Evolutionary conservation across 2,113 vertebrate species (phyloP), one percentile per base, ranked within the genome.

Genomic region (Ceuthmochares aereus): DNA sequence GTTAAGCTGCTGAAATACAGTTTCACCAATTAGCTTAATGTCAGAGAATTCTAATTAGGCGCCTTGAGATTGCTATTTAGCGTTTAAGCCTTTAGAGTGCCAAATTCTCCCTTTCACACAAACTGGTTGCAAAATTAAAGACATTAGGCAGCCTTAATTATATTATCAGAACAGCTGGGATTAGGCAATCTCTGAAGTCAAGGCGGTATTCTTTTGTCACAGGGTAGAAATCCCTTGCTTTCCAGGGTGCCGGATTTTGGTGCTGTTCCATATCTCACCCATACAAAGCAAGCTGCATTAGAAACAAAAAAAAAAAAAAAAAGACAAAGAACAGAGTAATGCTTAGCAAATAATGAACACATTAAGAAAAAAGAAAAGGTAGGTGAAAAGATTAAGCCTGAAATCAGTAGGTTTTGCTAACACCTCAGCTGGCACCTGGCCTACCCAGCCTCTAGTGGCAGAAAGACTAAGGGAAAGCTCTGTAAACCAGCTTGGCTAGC

Each of bases 161-260:
- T 99, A 99, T 99, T 99, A 99, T 99, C 99, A 99, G 99, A 99
- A 99, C 98, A 97, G 98, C 98, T 97, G 98, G 99, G 99, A 99
- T 99, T 99, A 99, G 98, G 98, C 99, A 99, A 99, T 99, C 99
- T 98, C 99, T 99, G 98, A 98, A 99, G 99, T 99, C 99, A 99
- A 99, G 98, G 98, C 98, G 97, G 98, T 98, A 97, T 98, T 99
- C 99, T 99, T 99, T 99, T 99, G 99, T 99, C 98, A 97, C 93
- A 79, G 97, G 97, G 98, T 98, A 97, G 98, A 99, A 99, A 99
- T 98, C 98, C 99, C 98, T 98, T 97, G 98, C 98, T 98, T 99
- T 98, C 98, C 98, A 98, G 98, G 98, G 98, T 98, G 98, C 98
- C 87, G 98, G 98, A 99, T 99, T 99, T 98, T 98, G 98, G 99